Evolutionary conservation across 2,113 vertebrate genomes (phyloP).

Genomic region (Pleuronectes platessa): DNA sequence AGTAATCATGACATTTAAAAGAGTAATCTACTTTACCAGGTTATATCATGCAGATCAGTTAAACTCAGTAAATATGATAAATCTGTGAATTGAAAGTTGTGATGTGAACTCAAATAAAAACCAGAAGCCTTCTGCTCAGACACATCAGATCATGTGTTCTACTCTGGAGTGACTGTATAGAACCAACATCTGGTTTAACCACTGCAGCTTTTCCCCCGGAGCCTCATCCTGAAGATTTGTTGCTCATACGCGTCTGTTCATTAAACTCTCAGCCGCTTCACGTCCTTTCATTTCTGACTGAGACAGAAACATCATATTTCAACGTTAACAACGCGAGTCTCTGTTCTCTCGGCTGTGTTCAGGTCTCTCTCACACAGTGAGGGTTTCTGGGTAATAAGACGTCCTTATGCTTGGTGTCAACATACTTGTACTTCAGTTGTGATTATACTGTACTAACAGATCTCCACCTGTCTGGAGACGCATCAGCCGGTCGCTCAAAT

Average conservation of each 20-base stretch:
- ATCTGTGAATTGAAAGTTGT: not conserved
- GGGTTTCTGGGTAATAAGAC: no score
- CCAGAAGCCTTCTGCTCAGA: not conserved
- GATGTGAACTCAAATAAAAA: not conserved
- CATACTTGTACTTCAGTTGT: not conserved
- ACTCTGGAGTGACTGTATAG: no score
- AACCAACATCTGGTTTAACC: not conserved
- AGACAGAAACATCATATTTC: not conserved
- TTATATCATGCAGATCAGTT: no score
- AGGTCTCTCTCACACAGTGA: no score
- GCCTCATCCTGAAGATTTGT: not conserved
- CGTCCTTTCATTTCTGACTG: not conserved
- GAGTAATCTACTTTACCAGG: no score
- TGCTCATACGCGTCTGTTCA: not conserved
- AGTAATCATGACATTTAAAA: no score
- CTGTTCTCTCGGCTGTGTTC: not conserved
- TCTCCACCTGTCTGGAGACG: not conserved
- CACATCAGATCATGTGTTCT: not conserved
- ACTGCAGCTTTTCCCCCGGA: not conserved
- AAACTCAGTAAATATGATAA: not conserved
- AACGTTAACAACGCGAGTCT: not conserved
- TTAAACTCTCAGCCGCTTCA: not conserved
- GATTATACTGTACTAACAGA: not conserved
- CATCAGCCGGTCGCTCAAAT: no score
- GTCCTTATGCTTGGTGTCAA: not conserved